Evolutionary conservation across 2,888 invertebrate species (phyloP).

Genomic region (Scaptomyza cyrtandrae): DNA sequence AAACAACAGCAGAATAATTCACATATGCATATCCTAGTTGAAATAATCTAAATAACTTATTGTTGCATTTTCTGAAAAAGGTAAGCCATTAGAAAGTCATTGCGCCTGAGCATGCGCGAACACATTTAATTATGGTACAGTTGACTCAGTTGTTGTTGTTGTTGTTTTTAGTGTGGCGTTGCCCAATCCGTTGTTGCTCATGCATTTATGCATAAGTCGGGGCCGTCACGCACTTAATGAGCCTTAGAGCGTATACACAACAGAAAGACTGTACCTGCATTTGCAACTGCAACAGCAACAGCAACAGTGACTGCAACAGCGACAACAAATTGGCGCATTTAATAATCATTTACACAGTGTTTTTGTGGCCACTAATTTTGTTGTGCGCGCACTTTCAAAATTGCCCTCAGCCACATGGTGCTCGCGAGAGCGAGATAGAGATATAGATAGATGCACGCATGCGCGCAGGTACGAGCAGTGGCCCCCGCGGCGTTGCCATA

Average conservation of each 20-base stretch:
- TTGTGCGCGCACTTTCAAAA: slow-evolving; percentile 74
- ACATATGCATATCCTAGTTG: too few relatives aligned
- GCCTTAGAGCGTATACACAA: slow-evolving; percentile 34
- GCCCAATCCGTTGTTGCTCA: slow-evolving; percentile 39
- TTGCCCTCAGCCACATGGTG: slow-evolving; percentile 37
- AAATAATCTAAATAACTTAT: neutral
- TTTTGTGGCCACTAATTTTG: slow-evolving; percentile 70
- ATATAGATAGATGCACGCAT: slow-evolving; percentile 39
- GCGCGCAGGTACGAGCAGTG: slow-evolving; percentile 44
- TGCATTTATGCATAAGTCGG: slow-evolving; percentile 73
- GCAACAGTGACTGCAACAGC: slow-evolving; percentile 44
- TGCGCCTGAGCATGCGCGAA: slow-evolving; percentile 26
- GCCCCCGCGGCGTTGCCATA: slow-evolving; percentile 75
- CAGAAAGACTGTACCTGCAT: slow-evolving; percentile 8
- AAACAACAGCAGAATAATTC: too few relatives aligned
- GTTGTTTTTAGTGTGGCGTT: slow-evolving; percentile 16
- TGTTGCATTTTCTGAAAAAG: neutral
- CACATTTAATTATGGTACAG: slow-evolving; percentile 44
- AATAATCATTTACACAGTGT: slow-evolving; percentile 74
- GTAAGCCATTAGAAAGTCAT: slow-evolving; percentile 35
- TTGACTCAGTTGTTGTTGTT: slow-evolving; percentile 33
- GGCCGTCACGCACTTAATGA: slow-evolving; percentile 78
- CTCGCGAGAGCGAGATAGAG: slow-evolving; percentile 9
- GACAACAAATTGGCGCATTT: slow-evolving; percentile 76
- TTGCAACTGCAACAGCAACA: slow-evolving; percentile 57